Evolutionary conservation across 2,113 vertebrate genomes (phyloP), one percentile per base, ranked within the genome.

Genomic region (Phodopus roborovskii): DNA sequence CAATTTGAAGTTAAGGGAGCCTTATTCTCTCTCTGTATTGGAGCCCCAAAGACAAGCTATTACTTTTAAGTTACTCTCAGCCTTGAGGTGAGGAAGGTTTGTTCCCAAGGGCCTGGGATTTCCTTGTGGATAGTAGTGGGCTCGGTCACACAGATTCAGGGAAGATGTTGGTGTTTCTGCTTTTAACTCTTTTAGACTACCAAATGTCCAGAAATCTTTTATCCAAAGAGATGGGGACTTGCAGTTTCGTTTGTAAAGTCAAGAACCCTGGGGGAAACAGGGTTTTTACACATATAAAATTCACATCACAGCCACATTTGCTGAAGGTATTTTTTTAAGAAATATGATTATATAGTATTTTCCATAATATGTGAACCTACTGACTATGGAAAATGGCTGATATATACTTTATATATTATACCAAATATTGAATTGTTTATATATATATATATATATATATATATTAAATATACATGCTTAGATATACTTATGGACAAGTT

Each of bases 241-340:
- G 19, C 50, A 58, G 17, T 77, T 88, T 91, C n/a, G 26, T 53
- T 92, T 50, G 36, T 12, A 86, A 82, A 68, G 66, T 91, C 33
- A 70, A 24, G 70, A 71, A 58, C 75, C 24, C 60, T 53, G 73
- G 74, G 45, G 68, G 64, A 60, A 48, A 16, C 50, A 7, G 75
- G 53, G 8, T 16, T 58, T n/a, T 48, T 79, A 64, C 7, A 71
- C 8, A 42, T 77, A 20, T 56, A 53, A 7, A 70, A 79, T 91
- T 73, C 6, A 66, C 16, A 77, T 92, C 11, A 74, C 17, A 75
- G 33, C 13, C 39, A 42, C 15, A 48, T 88, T 90, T 82, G 8
- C 73, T 75, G 36, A 90, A n/a, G 78, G n/a, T 16, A 5, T 62
- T 81, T 62, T 24, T 74, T 33, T 86, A 70, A 92, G 45, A 13